A percentile compares a stretch with the other conserved stretches of the same genome.
Conservation (phyloP, 2,888 invertebrate genomes). For the Mythimna vitellina region DNA sequence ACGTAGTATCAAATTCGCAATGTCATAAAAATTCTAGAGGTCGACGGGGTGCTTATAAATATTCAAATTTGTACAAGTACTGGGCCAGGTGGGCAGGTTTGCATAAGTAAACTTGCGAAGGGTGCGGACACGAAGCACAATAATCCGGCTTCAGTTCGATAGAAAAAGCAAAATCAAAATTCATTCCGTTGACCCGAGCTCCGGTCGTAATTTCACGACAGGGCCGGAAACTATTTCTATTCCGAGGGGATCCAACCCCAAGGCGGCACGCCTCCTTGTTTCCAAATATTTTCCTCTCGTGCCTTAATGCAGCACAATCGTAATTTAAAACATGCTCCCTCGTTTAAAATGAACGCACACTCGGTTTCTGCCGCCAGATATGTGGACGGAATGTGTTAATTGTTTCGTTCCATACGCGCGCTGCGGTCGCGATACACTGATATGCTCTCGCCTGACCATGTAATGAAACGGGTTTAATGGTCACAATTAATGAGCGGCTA, state of each 20-base stretch:
- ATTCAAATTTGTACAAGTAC: slow-evolving; percentile 80
- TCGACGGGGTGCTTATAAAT: slow-evolving; percentile 72
- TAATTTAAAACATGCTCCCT: slow-evolving; percentile 76
- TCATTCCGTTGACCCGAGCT: slow-evolving; percentile 84
- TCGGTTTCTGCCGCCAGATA: slow-evolving; percentile 70
- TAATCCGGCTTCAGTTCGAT: slow-evolving; percentile 78
- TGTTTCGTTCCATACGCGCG: slow-evolving; percentile 70
- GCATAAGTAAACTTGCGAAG: slow-evolving; percentile 77
- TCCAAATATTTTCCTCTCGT: slow-evolving; percentile 76
- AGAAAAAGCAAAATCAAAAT: slow-evolving; percentile 88
- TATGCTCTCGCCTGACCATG: slow-evolving; percentile 73
- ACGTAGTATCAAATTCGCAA: slow-evolving; percentile 73
- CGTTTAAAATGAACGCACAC: slow-evolving; percentile 71
- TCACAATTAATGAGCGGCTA: slow-evolving; percentile 60
- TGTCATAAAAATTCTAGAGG: slow-evolving; percentile 75
- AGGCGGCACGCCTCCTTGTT: slow-evolving; percentile 75
- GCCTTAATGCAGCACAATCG: slow-evolving; percentile 70
- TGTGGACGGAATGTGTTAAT: slow-evolving; percentile 79
- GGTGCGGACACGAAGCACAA: slow-evolving; percentile 74
- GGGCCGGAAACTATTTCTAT: slow-evolving; percentile 87
- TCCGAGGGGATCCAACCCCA: slow-evolving; percentile 82
- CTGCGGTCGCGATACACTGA: slow-evolving; percentile 70
- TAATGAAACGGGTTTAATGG: slow-evolving; percentile 66
- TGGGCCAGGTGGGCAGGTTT: slow-evolving; percentile 74
- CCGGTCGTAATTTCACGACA: slow-evolving; percentile 80